Evolutionary conservation across 2,113 vertebrate species (phyloP), one percentile per base, ranked within the genome.

Genomic region (Elachura formosa): DNA sequence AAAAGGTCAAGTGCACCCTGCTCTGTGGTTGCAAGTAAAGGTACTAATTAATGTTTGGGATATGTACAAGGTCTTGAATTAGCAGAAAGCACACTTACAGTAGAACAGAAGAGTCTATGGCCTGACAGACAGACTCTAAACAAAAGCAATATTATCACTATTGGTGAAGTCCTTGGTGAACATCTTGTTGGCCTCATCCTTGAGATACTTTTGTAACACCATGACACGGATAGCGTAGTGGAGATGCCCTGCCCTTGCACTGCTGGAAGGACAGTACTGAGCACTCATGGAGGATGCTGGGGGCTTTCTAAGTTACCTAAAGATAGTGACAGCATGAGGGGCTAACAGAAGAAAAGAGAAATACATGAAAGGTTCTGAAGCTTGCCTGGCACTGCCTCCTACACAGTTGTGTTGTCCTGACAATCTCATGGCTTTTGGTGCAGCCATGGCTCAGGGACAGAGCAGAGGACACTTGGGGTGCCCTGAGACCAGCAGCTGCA

Each of bases 391-490:
- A 33, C 4, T 1, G 3, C 15, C 8, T 34, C 0, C 0, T 21
- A 46, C 4, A 5, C 9, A 33, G 18, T 18, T 72, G 21, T 1
- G 1, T 10, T 73, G 25, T 38, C 19, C 49, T 68, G 45, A 19
- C 14, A 68, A 33, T 23, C 10, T 51, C 17, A 18, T 4, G 10
- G n/a, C n/a, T n/a, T n/a, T 3, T 33, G 22, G 21, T 69, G 24
- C 10, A 16, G 49, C 14, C 41, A 20, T 20, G 19, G 14, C 28
- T 31, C 46, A 52, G 40, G 36, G 12, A 52, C 6, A 2, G 19
- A 72, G 28, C 24, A 52, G n/a, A 14, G 26, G 13, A 7, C 20
- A 56, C 2, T 3, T 0, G 0, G 15, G 3, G 5, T 76, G 38
- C 21, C 4, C 5, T 24, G 66, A 31, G 7, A 9, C 9, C 1